These are phyloP conservation scores for Turritopsis rubra DNA, from an alignment of 30 jellyfish, hydroid and myxozoan genomes.

Conservation along the genomic window DNA sequence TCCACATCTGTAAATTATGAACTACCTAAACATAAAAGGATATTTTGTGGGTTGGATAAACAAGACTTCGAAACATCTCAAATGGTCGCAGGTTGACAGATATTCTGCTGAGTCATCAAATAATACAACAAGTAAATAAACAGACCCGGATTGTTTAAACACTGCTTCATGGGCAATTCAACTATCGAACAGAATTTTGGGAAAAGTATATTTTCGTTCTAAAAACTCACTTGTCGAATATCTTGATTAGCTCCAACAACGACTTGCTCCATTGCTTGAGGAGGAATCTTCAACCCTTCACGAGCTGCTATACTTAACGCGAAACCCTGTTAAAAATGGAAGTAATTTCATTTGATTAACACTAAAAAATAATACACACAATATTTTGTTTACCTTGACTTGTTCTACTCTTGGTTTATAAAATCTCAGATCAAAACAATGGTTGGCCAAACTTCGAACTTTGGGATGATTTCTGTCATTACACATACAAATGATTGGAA, in stretches of 20 bases:
- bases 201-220: too few relatives aligned
- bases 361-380: too few relatives aligned
- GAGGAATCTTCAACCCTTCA: slow-evolving; percentile 75
- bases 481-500: slow-evolving; percentile 97
- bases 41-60: too few relatives aligned
- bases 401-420: slow-evolving; percentile 90
- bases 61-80: neutral
- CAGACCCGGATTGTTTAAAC: too few relatives aligned
- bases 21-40: slow-evolving; percentile 36
- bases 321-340: slow-evolving; percentile 39
- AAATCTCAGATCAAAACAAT: slow-evolving; percentile 92
- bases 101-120: too few relatives aligned
- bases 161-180: too few relatives aligned
- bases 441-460: slow-evolving; percentile 83
- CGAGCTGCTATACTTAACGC: slow-evolving; percentile 59
- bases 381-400: slow-evolving; percentile 87
- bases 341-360: neutral
- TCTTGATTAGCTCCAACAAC: slow-evolving; percentile 95
- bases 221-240: slow-evolving; percentile 67
- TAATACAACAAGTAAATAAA: neutral
- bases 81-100: too few relatives aligned
- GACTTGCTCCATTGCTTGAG: slow-evolving; percentile 92
- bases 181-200: too few relatives aligned
- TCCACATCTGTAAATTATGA: slow-evolving; percentile 96
- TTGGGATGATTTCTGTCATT: slow-evolving; percentile 93